Conservation (phyloP, 2,888 invertebrate genomes). For the Cynaeus angustus region DNA sequence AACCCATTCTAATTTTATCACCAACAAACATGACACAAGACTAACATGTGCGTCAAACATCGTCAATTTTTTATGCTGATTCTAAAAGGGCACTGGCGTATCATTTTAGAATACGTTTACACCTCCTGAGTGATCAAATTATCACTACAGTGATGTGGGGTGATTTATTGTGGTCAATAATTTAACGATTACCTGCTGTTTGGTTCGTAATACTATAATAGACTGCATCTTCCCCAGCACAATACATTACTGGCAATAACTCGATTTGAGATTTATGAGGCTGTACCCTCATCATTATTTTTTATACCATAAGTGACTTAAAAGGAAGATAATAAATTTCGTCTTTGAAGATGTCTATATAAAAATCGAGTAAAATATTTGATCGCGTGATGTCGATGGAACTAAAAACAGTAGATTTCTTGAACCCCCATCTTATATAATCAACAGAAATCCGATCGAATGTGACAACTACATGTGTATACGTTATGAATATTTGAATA, state of each 20-base stretch:
- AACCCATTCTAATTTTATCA: no score
- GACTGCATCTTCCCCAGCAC: conserved; percentile 12
- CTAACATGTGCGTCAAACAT: no score
- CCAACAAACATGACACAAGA: no score
- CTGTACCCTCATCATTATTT: conserved; percentile 28
- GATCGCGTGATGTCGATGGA: no score
- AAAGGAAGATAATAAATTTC: conserved; percentile 19
- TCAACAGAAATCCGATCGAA: conserved; percentile 19
- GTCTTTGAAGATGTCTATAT: neutral
- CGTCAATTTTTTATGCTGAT: no score
- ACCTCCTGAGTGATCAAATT: conserved; percentile 23
- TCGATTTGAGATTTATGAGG: conserved; percentile 32
- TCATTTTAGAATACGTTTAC: conserved; percentile 13
- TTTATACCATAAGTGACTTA: conserved; percentile 12
- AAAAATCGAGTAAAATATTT: neutral
- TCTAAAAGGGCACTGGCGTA: no score
- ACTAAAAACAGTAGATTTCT: no score
- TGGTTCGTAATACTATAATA: conserved; percentile 23
- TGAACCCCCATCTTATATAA: neutral
- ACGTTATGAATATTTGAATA: conserved; percentile 6
- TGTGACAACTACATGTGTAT: conserved; percentile 17
- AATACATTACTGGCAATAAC: conserved; percentile 24
- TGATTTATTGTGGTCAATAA: conserved; percentile 33
- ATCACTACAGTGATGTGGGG: conserved; percentile 15
- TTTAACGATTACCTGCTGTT: conserved; percentile 37